A percentile compares a stretch with the other conserved stretches of the same genome.
These are phyloP conservation scores for Archegozetes longisetosus DNA, from an alignment of 1,140 invertebrate genomes.

Conservation along the genomic window DNA sequence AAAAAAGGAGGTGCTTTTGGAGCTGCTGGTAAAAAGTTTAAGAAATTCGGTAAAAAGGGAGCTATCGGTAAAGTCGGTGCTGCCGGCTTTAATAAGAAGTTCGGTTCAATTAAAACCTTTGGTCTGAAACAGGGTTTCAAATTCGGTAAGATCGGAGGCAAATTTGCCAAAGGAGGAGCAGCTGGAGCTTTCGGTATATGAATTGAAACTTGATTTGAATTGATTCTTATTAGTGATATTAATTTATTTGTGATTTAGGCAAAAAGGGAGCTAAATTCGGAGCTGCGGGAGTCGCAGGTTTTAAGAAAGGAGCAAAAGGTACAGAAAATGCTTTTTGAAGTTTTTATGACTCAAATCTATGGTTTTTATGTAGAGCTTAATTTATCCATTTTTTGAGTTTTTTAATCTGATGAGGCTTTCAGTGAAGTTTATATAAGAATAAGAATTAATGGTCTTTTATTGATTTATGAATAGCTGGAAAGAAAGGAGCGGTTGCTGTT, in stretches of 20 bases:
- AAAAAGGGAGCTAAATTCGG: background rate
- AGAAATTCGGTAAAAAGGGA: constrained; percentile 4
- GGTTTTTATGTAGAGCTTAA: no score
- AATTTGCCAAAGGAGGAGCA: background rate
- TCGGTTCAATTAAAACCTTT: background rate
- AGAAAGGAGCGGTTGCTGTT: background rate
- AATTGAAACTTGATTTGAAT: background rate
- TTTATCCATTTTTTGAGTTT: no score
- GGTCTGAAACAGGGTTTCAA: constrained; percentile 9
- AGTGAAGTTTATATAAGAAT: background rate
- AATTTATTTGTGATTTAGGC: background rate
- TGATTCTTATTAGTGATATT: background rate
- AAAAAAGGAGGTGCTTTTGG: background rate
- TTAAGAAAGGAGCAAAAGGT: background rate
- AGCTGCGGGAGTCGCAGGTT: background rate
- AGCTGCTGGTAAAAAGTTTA: background rate
- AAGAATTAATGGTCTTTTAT: background rate
- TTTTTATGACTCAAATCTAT: no score
- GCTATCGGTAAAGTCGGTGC: constrained; percentile 4
- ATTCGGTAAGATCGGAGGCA: constrained; percentile 1
- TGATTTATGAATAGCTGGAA: background rate
- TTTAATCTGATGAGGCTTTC: background rate
- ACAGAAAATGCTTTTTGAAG: no score
- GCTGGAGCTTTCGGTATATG: background rate
- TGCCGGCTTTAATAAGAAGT: constrained; percentile 7